phyloP scores from a whole-genome alignment of 2,113 vertebrate species.

The Gorilla gorilla region DNA sequence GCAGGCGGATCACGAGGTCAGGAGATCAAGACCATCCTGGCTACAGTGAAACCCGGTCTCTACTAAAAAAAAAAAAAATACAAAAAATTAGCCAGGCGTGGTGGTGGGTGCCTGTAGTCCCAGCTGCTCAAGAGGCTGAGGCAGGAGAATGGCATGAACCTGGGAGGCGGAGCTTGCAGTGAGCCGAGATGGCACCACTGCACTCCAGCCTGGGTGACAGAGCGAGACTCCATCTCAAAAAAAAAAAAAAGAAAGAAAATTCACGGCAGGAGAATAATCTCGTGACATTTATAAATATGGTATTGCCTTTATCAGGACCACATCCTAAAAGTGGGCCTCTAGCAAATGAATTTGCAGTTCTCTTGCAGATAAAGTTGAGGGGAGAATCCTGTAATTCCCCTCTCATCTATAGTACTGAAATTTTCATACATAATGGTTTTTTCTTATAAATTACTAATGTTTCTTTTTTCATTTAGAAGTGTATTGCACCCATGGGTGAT shows the following conservation, averaged over 20 bases:
- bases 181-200: fast-evolving
- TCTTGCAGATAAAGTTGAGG: background rate
- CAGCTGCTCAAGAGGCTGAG: too few species aligned
- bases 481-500: background rate
- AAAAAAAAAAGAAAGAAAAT: background rate
- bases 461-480: background rate
- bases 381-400: background rate
- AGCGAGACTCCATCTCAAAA: fast-evolving
- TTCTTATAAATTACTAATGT: background rate
- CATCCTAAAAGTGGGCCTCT: background rate
- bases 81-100: too few species aligned
- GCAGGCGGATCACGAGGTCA: too few species aligned
- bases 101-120: fast-evolving
- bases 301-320: background rate
- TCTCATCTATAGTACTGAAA: background rate
- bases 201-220: fast-evolving
- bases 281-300: background rate
- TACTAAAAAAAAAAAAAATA: too few species aligned
- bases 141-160: too few species aligned
- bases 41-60: fast-evolving
- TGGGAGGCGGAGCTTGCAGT: fast-evolving
- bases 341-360: background rate
- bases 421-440: background rate
- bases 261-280: background rate
- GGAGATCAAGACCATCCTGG: too few species aligned